Base-by-base conservation (phyloP, 2,113 vertebrate species). In the Toxotes chatareus region DNA sequence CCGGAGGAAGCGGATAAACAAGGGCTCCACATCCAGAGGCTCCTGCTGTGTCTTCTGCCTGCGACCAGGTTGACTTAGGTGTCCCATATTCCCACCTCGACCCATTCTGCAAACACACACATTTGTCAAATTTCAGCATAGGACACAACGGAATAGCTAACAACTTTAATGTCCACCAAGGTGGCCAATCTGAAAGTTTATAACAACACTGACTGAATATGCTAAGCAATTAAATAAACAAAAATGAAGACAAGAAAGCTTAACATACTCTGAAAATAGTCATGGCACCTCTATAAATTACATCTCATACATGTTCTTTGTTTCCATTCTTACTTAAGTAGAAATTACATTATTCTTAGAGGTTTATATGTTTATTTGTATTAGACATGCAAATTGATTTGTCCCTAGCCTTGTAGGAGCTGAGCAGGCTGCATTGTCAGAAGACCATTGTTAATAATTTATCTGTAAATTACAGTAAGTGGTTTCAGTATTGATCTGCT, bases 1-100 rank as follows among this genome's bases (percentile, higher is more conserved):
- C 90, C 96, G 96, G 69, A 99, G 96, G 88, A 96, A 96, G 79
- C 97, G 97, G 83, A 98, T 79, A 17, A 95, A 57, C 57, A 98
- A 91, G 32, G 95, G 96, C n/a, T 97, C 95, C 7, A 92, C 94
- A 82, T 68, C 86, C 31, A 69, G 5, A 1, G 72, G 81, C 66
- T 79, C 38, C 79, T 84, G 78, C 73, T 86, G 82, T 14, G 71
- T 86, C 83, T 89, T 90, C 79, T 77, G 80, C 55, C 49, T 78
- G 49, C 7, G 73, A 60, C 70, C 78, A 16, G 73, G 55, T n/a
- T 77, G 74, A 80, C 27, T 76, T 49, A 80, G 73, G 76, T 85
- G 83, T 70, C 89, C 93, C 61, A 83, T 82, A 47, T 93, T 87
- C 51, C 73, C 86, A 60, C 91, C 88, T 84, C 51, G 83, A 69